Base-by-base conservation (phyloP, 2,113 vertebrate genomes). In the Gobio gobio region DNA sequence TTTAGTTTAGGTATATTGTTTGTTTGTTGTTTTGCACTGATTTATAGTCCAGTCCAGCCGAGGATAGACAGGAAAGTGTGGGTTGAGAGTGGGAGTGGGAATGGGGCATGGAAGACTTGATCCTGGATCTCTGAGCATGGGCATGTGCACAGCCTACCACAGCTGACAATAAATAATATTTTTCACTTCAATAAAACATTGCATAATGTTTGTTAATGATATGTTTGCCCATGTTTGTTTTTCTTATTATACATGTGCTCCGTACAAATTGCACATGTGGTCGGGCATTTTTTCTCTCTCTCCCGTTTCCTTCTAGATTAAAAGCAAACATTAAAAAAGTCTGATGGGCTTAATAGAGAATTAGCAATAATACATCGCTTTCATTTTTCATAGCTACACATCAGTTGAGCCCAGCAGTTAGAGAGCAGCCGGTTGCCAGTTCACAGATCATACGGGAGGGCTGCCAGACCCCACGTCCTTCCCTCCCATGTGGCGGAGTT, bases 401-500 rank as follows among this genome's bases (percentile, higher is more conserved):
- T 47, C 43, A 40, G 40, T 59, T 66, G 22, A 75, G 58, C 16
- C 26, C 45, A 76, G 54, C 24, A 40, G 59, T 40, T 49, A 26
- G 85, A 76, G 43, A 40, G 56, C 58, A 54, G 68, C 20, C 6
- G 16, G 49, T 83, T 86, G 85, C 61, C 72, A 86, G 74, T 70
- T 78, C 81, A 59, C n/a, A 83, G 72, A 58, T 68, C 29, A 20
- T 63, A 75, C 75, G 56, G 18, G 47, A 73, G 51, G 74, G 80
- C 72, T 83, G 74, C 80, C 73, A 86, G 74, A 82, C 74, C 73
- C 85, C 79, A 36, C 16, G 45, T 75, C 74, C 40, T 43, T 68
- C 79, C 85, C 84, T 51, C 24, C 20, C 24, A 54, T 64, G 61
- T 77, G 83, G 13, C 13, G 1, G 61, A 66, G n/a, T 26, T 85